Conservation (phyloP, 2,888 invertebrate species). For the Mimas tiliae region DNA sequence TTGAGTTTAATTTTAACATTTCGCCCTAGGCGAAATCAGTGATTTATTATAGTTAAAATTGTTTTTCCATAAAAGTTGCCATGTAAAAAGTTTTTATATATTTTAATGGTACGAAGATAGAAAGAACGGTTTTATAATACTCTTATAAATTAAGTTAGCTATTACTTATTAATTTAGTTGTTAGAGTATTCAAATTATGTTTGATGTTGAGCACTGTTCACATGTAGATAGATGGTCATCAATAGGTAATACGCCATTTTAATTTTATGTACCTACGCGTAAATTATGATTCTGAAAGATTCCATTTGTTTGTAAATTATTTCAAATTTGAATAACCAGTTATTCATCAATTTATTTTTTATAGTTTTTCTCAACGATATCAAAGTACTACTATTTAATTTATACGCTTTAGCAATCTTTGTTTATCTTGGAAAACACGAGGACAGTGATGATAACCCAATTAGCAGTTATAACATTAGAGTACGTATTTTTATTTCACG, state of each 20-base stretch:
- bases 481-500: too few relatives aligned
- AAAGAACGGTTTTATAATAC: conserved; percentile 51
- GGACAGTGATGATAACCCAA: too few relatives aligned
- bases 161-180: conserved; percentile 7
- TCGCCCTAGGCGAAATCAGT: neutral
- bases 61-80: neutral
- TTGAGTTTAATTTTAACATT: neutral
- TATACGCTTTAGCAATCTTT: too few relatives aligned
- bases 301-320: neutral
- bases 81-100: conserved; percentile 4
- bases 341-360: neutral
- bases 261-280: neutral
- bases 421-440: too few relatives aligned
- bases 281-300: neutral
- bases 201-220: conserved; percentile 33
- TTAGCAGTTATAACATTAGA: too few relatives aligned
- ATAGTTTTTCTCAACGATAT: neutral
- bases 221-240: conserved; percentile 29
- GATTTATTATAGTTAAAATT: neutral
- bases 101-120: conserved; percentile 37
- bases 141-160: conserved; percentile 46
- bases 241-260: neutral
- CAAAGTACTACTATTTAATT: too few relatives aligned
- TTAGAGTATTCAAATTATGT: conserved; percentile 28
- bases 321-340: neutral